Evolutionary conservation across 2,888 invertebrate genomes (phyloP), one percentile per base, ranked within the genome.

Genomic region (Gerosis bhagava): DNA sequence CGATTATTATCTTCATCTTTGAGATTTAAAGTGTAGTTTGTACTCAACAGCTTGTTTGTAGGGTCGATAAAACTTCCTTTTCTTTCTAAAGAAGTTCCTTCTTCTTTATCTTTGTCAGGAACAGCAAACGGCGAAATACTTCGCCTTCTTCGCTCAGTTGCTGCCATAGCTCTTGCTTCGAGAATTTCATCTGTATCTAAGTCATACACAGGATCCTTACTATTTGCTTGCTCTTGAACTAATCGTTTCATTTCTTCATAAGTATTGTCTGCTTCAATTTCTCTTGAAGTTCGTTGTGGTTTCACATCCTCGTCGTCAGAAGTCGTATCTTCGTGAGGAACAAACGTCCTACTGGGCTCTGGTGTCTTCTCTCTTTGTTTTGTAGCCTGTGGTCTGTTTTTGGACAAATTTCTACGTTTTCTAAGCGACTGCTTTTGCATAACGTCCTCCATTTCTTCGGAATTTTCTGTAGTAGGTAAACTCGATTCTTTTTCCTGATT

Each of bases 281-380:
- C 89, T 50, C 83, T 68, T 1, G 83, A 81, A 54, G 72, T 73
- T 10, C 77, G 74, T 25, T 52, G 51, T 10, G 76, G 73, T 44
- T 62, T 66, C 1, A 60, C 49, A 29, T 89, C 88, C 60, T 89
- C 89, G 52, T 90, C 89, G 32, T 91, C 88, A 10, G 90, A 87
- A 22, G 94, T 93, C 35, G 92, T 91, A 50, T 93, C 93, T 56
- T 93, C 91, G 42, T 86, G 84, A 16, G 87, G 87, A 15, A 90
- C 70, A 16, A 81, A 81, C 45, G 81, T 77, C 62, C 84, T 75
- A 25, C 83, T 74, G 1, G 89, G 88, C 60, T 90, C 89, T 4
- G 89, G 89, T 7, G 89, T 90, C 49, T 90, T 84, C 60, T 90
- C 89, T 59, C 89, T 75, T 46, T 86, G 84, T 48, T 87, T 77